Base-by-base conservation (phyloP, 92 coral and sea anemone species). In the Epizoanthus stellaris region DNA sequence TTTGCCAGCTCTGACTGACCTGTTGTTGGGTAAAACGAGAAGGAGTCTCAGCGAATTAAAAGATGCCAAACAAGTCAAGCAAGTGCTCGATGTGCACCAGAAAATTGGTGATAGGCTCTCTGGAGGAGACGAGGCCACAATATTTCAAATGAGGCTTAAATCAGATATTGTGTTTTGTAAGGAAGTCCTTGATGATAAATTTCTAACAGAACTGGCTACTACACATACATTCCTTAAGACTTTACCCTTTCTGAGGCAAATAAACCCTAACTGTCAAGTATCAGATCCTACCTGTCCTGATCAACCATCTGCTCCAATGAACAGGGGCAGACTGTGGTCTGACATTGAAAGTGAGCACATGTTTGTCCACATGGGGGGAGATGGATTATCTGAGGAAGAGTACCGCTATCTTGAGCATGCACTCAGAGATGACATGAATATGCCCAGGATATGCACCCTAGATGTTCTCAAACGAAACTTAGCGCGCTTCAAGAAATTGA, bases 311-410 rank as follows among this genome's bases (percentile, higher is more conserved):
- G 52, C n/a, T 68, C 75, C 11, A 14, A 8, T 10, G 13, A 42
- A 19, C 75, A 11, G 23, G 53, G 56, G 43, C 10, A 70, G 75
- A 70, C 25, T 70, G 56, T 70, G 75, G 75, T 39, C 75, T 13
- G 75, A 70, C 56, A 42, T 70, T 38, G 75, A 70, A 68, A 68
- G 73, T 68, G 73, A 68, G 39, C 73, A 34, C 73, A 68, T 68
- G 49, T 68, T 68, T 43, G 39, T 68, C 39, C 73, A 68, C 49
- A 68, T 68, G 73, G 73, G 73, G 49, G 73, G 73, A 30, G 49
- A 40, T 68, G 73, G 73, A 43, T 34, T 68, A 68, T 36, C 73
- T 30, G 73, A 68, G 39, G 73, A 68, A 16, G 73, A 68, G 49
- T 68, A 68, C 20, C 36, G 39, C 36, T 68, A 68, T 68, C 73